Base-by-base conservation (phyloP, 2,888 invertebrate genomes). In the Coelinius sp. region DNA sequence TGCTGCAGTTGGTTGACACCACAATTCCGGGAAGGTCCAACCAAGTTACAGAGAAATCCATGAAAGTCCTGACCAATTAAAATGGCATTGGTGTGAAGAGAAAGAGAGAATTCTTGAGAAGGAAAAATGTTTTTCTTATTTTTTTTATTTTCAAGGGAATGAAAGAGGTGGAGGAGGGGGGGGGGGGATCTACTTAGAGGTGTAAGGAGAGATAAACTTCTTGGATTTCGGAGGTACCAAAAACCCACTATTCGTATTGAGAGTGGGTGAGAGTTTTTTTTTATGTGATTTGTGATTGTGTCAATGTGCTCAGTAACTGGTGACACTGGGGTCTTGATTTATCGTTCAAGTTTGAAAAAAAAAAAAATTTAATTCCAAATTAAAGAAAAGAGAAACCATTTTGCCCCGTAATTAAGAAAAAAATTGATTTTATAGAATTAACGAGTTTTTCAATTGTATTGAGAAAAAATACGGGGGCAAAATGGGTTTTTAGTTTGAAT, bases 21-120 rank as follows among this genome's bases (percentile, higher is more conserved):
- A 53, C 70, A 70, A 70, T 70, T 70, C 70, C 64, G 53, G 38
- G 70, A 70, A 70, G 63, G 59, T 59, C 59, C 59, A 59, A n/a
- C 17, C 17, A 14, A 35, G 59, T 31, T 59, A 59, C 59, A 59
- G 59, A 59, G 59, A 59, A 59, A 59, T 59, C 14, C 59, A 59
- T 35, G 59, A 59, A 59, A 31, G 70, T 70, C 53, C 62, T 56
- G 67, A 64, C 70, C 73, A 73, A 73, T 73, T 73, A 73, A 63
- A 73, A 73, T 35, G 5, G 2, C 46, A 22, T 49, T 59, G 35
- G 46, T 35, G 46, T 53, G 44, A 53, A 63, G 17, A 69, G 62
- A 35, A 22, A 65, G 53, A 22, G 4, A 46, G 44, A 69, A 63
- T 63, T 59, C 59, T 59, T 35, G 20, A 27, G 38, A 68, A 52